These are phyloP conservation scores for Plotosus lineatus DNA, from an alignment of 2,113 vertebrate species.

Conservation along the genomic window DNA sequence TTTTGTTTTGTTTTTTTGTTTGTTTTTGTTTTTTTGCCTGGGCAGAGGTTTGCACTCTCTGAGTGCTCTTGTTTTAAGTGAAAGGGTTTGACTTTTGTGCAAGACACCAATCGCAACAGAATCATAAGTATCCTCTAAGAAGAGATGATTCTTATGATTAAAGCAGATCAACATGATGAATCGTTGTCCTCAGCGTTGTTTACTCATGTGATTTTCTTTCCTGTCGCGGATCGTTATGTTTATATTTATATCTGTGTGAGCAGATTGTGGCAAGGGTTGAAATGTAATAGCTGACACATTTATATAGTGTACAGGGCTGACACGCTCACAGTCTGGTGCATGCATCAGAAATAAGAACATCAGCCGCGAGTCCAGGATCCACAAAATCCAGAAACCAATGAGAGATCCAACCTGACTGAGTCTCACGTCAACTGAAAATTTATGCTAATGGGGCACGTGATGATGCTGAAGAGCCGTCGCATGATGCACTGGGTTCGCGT, in stretches of 20 bases:
- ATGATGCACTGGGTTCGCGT: not conserved
- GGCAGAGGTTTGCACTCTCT: too few relatives aligned
- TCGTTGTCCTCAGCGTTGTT: not conserved
- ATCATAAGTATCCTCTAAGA: too few relatives aligned
- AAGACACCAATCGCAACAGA: too few relatives aligned
- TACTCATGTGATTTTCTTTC: not conserved
- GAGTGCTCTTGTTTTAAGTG: too few relatives aligned
- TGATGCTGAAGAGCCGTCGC: not conserved
- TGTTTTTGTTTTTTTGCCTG: too few relatives aligned
- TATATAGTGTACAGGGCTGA: not conserved
- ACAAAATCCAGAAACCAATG: not conserved
- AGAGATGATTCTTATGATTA: too few relatives aligned
- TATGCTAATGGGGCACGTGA: not conserved
- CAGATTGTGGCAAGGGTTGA: too few relatives aligned
- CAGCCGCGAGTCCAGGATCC: not conserved
- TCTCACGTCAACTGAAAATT: not conserved
- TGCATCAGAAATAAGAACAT: not conserved
- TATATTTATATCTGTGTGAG: too few relatives aligned
- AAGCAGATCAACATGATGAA: not conserved
- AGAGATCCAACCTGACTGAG: not conserved
- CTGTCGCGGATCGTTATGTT: not conserved
- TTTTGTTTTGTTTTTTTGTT: too few relatives aligned
- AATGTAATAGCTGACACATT: too few relatives aligned
- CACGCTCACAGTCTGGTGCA: not conserved
- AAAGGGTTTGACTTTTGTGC: too few relatives aligned